Percentiles rank a stretch among this genome's conserved stretches.
phyloP scores from a whole-genome alignment of 2,113 vertebrate species.

The Prunella fulvescens region DNA sequence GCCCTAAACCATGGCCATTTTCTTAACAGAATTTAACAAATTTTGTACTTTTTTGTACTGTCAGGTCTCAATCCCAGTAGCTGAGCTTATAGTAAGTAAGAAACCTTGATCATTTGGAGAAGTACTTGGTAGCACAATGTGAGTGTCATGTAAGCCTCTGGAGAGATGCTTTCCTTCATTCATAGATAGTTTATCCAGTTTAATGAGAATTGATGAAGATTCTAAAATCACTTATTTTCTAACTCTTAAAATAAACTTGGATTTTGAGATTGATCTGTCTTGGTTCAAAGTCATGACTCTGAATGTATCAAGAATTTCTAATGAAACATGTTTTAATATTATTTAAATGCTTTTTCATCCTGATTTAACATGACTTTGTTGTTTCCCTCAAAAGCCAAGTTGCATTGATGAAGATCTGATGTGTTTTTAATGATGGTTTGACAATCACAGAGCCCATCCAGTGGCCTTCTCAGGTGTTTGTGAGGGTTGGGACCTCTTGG shows the following conservation, averaged over 20 bases:
- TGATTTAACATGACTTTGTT: not conserved
- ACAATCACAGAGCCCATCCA: not conserved
- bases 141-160: not conserved
- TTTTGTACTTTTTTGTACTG: not conserved
- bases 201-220: not conserved
- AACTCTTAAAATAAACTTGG: not conserved
- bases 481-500: not conserved
- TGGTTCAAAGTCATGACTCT: not conserved
- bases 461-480: not conserved
- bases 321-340: not conserved
- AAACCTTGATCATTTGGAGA: not conserved
- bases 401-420: not conserved
- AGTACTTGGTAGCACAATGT: not conserved
- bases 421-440: not conserved
- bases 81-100: not conserved
- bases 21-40: not conserved
- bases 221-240: not conserved
- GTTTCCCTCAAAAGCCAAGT: not conserved
- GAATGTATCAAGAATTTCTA: not conserved
- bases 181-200: not conserved
- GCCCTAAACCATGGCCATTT: not conserved
- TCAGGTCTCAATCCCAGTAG: not conserved
- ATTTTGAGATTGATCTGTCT: not conserved
- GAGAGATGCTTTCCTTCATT: not conserved
- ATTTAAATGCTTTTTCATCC: not conserved